Evolutionary conservation across 2,888 invertebrate species (phyloP).

Genomic region (Alsophila aescularia): DNA sequence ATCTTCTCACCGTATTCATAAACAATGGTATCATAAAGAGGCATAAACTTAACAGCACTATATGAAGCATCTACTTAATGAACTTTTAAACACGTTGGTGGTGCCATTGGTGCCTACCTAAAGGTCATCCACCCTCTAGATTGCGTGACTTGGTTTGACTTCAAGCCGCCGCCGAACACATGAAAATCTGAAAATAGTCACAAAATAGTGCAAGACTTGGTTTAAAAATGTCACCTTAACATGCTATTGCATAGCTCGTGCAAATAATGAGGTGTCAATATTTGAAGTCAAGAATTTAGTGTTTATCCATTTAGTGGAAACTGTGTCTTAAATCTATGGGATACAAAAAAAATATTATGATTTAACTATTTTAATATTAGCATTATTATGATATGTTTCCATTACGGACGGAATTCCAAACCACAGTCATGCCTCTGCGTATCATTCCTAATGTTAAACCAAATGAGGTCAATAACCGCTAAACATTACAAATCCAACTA

Average conservation of each 20-base stretch:
- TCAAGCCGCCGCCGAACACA: constrained; percentile 30
- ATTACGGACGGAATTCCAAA: no score
- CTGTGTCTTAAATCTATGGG: no score
- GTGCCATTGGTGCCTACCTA: no score
- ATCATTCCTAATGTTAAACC: no score
- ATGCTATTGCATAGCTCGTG: constrained; percentile 46
- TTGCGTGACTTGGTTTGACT: constrained; percentile 34
- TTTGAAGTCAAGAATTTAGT: constrained; percentile 38
- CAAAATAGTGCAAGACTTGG: constrained; percentile 40
- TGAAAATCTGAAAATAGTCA: constrained; percentile 30
- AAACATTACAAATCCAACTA: no score
- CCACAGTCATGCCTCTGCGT: no score
- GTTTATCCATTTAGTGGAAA: no score
- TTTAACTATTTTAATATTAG: no score
- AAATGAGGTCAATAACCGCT: no score
- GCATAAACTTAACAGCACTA: constrained; percentile 8
- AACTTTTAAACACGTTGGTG: constrained; percentile 28
- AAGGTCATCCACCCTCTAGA: constrained; percentile 30
- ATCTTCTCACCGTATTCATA: constrained; percentile 11
- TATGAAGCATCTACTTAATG: constrained; percentile 30
- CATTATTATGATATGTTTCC: no score
- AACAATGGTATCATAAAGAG: constrained; percentile 12
- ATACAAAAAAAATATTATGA: no score
- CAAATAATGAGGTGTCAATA: constrained; percentile 46
- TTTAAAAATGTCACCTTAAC: constrained; percentile 46